phyloP scores from a whole-genome alignment of 2,888 invertebrate genomes.

The Cheilosia impressa region DNA sequence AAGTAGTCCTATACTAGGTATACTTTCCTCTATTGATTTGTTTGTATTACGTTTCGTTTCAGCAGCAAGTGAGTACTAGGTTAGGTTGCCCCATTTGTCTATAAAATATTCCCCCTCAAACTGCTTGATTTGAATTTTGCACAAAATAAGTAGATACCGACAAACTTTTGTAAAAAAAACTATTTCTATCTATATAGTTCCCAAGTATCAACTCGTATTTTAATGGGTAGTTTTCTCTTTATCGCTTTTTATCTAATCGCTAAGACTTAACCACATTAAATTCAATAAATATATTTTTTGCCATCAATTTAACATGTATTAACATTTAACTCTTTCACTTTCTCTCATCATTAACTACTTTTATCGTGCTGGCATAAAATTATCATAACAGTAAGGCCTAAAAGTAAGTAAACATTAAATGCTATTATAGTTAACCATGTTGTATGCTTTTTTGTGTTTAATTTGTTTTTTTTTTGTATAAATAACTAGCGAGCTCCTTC shows the following conservation, averaged over 20 bases:
- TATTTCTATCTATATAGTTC: neutral
- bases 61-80: conserved; percentile 43
- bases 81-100: neutral
- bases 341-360: conserved; percentile 51
- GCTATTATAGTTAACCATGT: neutral
- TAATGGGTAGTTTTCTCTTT: neutral
- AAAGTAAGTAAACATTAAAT: conserved; percentile 69
- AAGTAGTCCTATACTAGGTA: neutral
- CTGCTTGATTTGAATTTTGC: conserved; percentile 42
- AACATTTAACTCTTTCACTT: conserved; percentile 45
- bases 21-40: neutral
- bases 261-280: neutral
- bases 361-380: conserved; percentile 54
- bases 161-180: neutral
- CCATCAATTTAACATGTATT: conserved; percentile 40
- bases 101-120: conserved; percentile 2
- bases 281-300: conserved; percentile 25
- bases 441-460: neutral
- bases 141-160: neutral
- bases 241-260: neutral
- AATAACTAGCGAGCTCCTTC: too few relatives aligned
- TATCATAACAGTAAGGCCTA: conserved; percentile 73
- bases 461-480: neutral
- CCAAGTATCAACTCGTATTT: neutral
- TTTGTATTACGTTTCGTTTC: conserved; percentile 33